Evolutionary conservation across 2,113 vertebrate genomes (phyloP), one percentile per base, ranked within the genome.

Genomic region (Smithornis capensis): DNA sequence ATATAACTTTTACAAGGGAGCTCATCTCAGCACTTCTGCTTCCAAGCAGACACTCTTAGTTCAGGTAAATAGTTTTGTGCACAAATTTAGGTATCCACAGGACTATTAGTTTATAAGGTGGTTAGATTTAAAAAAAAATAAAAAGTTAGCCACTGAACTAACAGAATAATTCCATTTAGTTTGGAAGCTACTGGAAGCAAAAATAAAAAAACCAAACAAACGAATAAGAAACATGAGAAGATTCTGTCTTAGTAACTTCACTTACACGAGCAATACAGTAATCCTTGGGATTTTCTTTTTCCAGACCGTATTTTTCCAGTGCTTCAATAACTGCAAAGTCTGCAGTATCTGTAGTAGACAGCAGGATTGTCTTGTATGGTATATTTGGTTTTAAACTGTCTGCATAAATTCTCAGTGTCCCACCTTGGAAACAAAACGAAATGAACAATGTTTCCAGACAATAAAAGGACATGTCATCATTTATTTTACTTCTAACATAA

Each of bases 311-410:
- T 92, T 99, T 99, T 97, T 99, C 99, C 93, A 99, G 95, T n/a
- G 99, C 99, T 95, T 99, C 99, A 17, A 98, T 97, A 95, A 99
- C 99, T 12, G 99, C 99, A 33, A 99, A 99, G 97, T 99, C 99
- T 2, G 99, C 98, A 21, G 98, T 98, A 96, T 99, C 99, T 3
- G 99, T 98, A 12, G 99, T 99, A 24, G 99, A 99, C 68, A 99
- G 98, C 87, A 99, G 98, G 98, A 99, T 99, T 96, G 99, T 99
- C 97, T 99, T 99, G 90, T 99, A 99, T 0, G 99, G 99, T 95
- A 99, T 99, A 97, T 99, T 99, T 92, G 99, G 99, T 96, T 99
- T 99, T 95, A 99, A 98, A 91, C 99, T 99, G 96, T 99, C 99
- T 4, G 99, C 99, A 71, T 99, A 99, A 92, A 99, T 99, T 87